Conservation (phyloP, 2,113 vertebrate genomes). For the Mobula hypostoma region DNA sequence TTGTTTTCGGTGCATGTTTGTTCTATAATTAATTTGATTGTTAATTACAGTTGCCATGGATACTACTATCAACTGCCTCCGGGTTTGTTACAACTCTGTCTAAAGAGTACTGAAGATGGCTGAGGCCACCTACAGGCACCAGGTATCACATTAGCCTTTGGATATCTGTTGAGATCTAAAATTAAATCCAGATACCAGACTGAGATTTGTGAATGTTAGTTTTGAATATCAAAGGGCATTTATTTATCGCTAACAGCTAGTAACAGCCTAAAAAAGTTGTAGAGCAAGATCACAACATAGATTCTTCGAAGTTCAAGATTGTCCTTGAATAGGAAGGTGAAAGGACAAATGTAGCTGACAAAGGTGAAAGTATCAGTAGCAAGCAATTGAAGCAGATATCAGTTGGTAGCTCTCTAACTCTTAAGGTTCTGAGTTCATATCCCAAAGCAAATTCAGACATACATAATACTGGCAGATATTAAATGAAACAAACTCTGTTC, state of each 20-base stretch:
- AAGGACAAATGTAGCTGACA: not conserved
- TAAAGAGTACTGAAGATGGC: not conserved
- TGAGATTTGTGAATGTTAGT: not conserved
- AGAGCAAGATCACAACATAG: not conserved
- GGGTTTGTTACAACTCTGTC: not conserved
- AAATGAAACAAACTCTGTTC: not conserved
- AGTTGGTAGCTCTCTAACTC: not conserved
- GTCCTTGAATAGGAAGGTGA: not conserved
- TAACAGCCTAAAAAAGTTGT: not conserved
- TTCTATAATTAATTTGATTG: slow-evolving; percentile 2
- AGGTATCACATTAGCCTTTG: not conserved
- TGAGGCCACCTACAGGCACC: not conserved
- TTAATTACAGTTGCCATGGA: not conserved
- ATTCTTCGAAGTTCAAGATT: not conserved
- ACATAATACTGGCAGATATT: too few relatives aligned
- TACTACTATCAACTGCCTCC: not conserved
- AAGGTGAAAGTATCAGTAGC: not conserved
- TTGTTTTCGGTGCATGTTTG: not conserved
- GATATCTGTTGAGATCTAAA: not conserved
- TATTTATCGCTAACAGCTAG: not conserved
- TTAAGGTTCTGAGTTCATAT: not conserved
- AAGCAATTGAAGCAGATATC: not conserved
- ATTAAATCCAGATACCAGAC: not conserved
- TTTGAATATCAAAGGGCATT: not conserved
- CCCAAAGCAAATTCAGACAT: not conserved